phyloP scores from a whole-genome alignment of 2,113 vertebrate genomes.

The Varanus komodoensis region DNA sequence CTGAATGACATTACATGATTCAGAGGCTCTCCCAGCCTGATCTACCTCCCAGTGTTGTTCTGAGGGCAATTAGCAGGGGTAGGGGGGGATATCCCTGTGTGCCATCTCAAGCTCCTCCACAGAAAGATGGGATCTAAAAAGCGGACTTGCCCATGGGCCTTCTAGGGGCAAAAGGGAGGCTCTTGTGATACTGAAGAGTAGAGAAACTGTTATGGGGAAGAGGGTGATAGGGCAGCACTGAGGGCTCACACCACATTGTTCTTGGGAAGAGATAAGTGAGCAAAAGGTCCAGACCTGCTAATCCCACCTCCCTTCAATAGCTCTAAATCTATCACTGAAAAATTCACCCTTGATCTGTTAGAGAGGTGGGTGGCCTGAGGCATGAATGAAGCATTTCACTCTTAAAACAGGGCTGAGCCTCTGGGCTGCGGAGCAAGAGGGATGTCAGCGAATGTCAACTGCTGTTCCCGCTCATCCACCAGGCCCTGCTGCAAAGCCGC shows the following conservation, averaged over 20 bases:
- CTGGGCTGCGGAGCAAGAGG: conserved; percentile 54
- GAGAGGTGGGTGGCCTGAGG: conserved; percentile 70
- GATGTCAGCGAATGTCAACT: conserved; percentile 59
- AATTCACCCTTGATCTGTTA: conserved; percentile 66
- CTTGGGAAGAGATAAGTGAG: conserved; percentile 68
- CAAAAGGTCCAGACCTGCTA: conserved; percentile 69
- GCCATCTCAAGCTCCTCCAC: background rate
- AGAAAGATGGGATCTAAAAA: background rate
- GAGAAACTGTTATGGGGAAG: background rate
- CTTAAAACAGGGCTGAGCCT: conserved; percentile 58
- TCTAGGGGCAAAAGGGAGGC: background rate
- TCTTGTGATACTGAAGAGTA: accelerated
- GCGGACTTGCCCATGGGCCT: background rate
- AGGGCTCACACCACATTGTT: conserved; percentile 37
- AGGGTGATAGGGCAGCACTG: conserved; percentile 1
- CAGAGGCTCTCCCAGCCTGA: background rate
- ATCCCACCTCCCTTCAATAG: conserved; percentile 68
- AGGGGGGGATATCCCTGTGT: too few relatives aligned
- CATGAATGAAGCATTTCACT: conserved; percentile 71
- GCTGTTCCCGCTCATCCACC: conserved; percentile 50
- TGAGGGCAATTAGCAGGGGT: background rate
- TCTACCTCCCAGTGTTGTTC: too few relatives aligned
- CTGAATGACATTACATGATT: background rate
- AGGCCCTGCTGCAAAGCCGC: conserved; percentile 54
- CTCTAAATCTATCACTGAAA: conserved; percentile 78